Percentiles rank a stretch among this genome's conserved stretches.
Evolutionary conservation across 2,888 invertebrate genomes (phyloP).

Genomic region (Lathronympha strigana): DNA sequence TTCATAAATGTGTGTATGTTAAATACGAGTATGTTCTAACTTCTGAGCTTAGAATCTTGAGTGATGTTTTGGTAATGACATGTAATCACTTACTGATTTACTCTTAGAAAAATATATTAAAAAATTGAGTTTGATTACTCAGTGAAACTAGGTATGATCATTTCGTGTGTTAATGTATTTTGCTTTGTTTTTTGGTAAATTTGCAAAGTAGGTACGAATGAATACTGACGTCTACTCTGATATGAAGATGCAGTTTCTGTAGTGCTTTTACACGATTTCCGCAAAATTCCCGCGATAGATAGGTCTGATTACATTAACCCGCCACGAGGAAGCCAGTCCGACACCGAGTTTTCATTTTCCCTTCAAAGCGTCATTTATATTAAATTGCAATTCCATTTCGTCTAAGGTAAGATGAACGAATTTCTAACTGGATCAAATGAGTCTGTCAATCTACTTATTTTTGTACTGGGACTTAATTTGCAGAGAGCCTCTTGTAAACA

Average conservation of each 20-base stretch:
- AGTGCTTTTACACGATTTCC: slow-evolving; percentile 61
- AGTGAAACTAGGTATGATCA: neutral
- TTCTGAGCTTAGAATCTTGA: no score
- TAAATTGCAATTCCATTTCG: slow-evolving; percentile 36
- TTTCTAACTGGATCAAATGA: slow-evolving; percentile 25
- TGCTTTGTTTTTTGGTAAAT: no score
- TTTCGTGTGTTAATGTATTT: neutral
- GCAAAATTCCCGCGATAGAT: slow-evolving; percentile 64
- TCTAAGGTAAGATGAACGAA: slow-evolving; percentile 23
- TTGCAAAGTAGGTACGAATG: no score
- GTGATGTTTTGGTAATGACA: no score
- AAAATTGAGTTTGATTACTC: no score
- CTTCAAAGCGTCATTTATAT: slow-evolving; percentile 32
- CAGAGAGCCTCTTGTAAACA: neutral
- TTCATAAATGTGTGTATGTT: no score
- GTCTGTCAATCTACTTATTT: slow-evolving; percentile 17
- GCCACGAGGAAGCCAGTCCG: slow-evolving; percentile 51
- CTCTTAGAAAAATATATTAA: no score
- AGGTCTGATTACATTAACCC: slow-evolving; percentile 37
- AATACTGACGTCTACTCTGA: neutral
- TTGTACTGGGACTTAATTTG: slow-evolving; percentile 4
- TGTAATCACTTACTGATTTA: no score
- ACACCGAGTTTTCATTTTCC: slow-evolving; percentile 24
- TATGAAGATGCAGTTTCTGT: slow-evolving; percentile 14
- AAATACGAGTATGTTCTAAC: no score